A percentile compares a stretch with the other conserved stretches of the same genome.
These are phyloP conservation scores for Perca flavescens DNA, from an alignment of 2,113 vertebrate species.

Conservation along the genomic window DNA sequence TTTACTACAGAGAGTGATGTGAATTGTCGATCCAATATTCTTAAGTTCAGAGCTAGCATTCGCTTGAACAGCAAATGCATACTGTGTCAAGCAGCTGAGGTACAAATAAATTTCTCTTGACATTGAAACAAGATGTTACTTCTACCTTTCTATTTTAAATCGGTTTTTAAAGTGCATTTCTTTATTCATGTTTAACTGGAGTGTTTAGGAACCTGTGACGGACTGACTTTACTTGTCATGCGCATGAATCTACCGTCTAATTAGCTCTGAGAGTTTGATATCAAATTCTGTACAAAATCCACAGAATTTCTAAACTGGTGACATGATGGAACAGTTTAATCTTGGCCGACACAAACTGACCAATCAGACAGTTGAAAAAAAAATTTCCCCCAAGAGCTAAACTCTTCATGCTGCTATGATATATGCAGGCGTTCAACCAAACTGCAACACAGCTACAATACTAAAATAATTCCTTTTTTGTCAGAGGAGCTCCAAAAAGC, in stretches of 20 bases:
- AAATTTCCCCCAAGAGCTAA: background rate
- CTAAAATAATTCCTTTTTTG: background rate
- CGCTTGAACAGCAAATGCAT: slow-evolving; percentile 12
- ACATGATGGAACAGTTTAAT: background rate
- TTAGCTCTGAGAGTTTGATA: background rate
- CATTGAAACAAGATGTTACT: slow-evolving; percentile 50
- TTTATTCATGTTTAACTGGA: slow-evolving; percentile 33
- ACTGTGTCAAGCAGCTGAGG: slow-evolving; percentile 33
- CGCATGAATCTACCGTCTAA: background rate
- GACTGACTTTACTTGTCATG: background rate
- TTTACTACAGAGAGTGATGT: slow-evolving; percentile 59
- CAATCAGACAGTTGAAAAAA: background rate
- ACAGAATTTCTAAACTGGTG: background rate
- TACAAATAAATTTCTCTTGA: slow-evolving; percentile 36
- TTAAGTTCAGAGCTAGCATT: slow-evolving; percentile 1
- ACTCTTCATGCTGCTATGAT: background rate
- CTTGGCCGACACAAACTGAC: background rate
- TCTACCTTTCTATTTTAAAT: slow-evolving; percentile 34
- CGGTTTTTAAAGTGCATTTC: slow-evolving; percentile 74
- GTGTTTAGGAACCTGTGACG: background rate
- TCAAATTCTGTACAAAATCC: background rate
- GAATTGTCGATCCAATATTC: slow-evolving; percentile 42
- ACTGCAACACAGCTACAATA: background rate
- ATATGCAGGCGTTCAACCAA: background rate
- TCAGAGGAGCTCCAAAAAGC: background rate